A percentile compares a stretch with the other conserved stretches of the same genome.
These are phyloP conservation scores for Odontamblyopus rebecca DNA, from an alignment of 2,797 vertebrate species.

Conservation along the genomic window DNA sequence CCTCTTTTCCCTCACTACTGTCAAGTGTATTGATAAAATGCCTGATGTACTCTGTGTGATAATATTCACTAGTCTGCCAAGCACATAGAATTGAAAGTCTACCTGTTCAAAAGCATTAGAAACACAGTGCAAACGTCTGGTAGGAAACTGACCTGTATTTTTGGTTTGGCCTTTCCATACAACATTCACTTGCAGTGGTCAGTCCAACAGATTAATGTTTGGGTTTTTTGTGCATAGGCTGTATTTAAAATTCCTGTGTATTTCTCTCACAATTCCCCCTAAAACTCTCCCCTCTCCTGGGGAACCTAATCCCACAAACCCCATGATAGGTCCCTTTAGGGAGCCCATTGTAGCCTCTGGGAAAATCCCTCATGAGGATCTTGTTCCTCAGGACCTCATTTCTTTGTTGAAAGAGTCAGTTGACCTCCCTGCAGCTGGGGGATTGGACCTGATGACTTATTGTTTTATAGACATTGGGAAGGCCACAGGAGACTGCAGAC, in stretches of 20 bases:
- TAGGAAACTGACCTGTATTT: background rate
- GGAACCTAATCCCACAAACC: constrained; percentile 9
- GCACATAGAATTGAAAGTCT: background rate
- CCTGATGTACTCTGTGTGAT: constrained; percentile 2
- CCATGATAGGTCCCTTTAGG: constrained; percentile 11
- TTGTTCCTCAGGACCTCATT: constrained; percentile 14
- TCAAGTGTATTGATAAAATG: constrained; percentile 14
- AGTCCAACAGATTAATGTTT: too few relatives aligned
- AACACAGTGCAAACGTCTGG: constrained; percentile 5
- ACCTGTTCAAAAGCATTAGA: background rate
- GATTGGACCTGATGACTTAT: constrained; percentile 1
- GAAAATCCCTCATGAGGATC: constrained; percentile 20
- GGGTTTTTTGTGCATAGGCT: background rate
- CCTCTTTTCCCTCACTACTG: background rate
- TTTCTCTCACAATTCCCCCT: background rate
- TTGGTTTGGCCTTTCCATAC: background rate
- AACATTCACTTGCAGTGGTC: too few relatives aligned
- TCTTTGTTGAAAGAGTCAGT: constrained; percentile 9
- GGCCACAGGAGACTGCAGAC: background rate
- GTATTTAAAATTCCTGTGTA: constrained; percentile 1
- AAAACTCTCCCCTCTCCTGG: constrained; percentile 3
- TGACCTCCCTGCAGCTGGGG: constrained; percentile 12
- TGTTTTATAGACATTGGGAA: background rate
- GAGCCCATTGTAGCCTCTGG: constrained; percentile 7
- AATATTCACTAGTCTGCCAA: background rate